Base-by-base conservation (phyloP, 2,797 vertebrate species). In the Holocentrus rufus region DNA sequence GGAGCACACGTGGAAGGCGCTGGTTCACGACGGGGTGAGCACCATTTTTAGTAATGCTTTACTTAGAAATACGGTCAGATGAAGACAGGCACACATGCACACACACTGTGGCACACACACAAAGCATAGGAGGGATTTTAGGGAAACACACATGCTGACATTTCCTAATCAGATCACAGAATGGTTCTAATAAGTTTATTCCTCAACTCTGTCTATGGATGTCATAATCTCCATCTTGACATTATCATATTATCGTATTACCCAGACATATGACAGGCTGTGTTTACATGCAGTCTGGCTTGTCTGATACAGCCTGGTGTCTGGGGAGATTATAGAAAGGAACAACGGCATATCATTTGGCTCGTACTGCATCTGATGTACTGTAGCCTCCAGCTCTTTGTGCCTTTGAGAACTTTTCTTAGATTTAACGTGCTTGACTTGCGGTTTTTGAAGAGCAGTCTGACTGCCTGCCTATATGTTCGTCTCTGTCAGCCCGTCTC, bases 1-100 rank as follows among this genome's bases (percentile, higher is more conserved):
- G 68, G 98, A 99, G 63, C 98, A 99, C 75, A 98, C 97, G n/a
- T 99, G 98, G 98, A 99, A 99, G 86, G 98, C 98, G 74, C 93
- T 99, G 1, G 97, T 99, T 75, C 97, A 99, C 0, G 97, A 99
- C 0, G 98, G 98, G 94, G 98, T 99, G 88, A 95, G 97, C 18
- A 46, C 1, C 10, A n/a, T 76, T 79, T 79, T 74, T 50, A 62
- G 52, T 34, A 67, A 42, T 7, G 63, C 42, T 60, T 50, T 27
- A n/a, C 9, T 52, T 1, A 44, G 14, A 79, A 22, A 74, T 55
- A 61, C 49, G 39, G 49, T 1, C 69, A 23, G 5, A 11, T 55
- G 15, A 34, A 39, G 50, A 9, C 17, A 44, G 13, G 31, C 39
- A 17, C 55, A 42, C 7, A 2, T 7, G 1, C 31, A 69, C 10